These are phyloP conservation scores for Crypturellus tataupa DNA, from an alignment of 2,797 vertebrate species.

Conservation along the genomic window DNA sequence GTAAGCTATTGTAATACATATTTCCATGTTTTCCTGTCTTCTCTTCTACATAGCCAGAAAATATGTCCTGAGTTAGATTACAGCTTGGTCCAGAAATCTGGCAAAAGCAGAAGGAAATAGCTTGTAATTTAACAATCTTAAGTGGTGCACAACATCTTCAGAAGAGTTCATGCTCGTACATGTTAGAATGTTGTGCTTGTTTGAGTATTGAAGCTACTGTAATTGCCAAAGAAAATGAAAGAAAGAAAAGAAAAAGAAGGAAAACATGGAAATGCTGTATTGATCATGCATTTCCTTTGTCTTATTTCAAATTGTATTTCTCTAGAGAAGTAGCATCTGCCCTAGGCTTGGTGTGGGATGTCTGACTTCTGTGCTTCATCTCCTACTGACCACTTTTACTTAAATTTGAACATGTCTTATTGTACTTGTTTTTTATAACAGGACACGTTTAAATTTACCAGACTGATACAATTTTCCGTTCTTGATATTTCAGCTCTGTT, in stretches of 20 bases:
- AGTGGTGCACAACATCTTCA: not conserved
- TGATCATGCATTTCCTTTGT: not conserved
- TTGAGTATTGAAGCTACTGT: not conserved
- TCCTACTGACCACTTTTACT: not conserved
- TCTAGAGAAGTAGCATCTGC: not conserved
- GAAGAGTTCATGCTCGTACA: not conserved
- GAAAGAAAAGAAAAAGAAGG: accelerated
- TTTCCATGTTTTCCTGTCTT: not conserved
- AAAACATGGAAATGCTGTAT: not conserved
- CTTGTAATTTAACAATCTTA: not conserved
- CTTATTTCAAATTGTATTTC: not conserved
- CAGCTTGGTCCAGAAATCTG: not conserved
- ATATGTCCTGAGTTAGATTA: not conserved
- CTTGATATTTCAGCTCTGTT: not conserved
- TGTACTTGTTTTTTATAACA: accelerated
- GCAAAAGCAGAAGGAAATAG: not conserved
- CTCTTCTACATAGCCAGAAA: not conserved
- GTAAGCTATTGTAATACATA: not conserved
- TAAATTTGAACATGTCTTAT: not conserved
- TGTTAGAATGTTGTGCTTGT: not conserved
- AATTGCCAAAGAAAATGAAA: not conserved
- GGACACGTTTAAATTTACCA: not conserved
- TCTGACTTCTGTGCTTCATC: not conserved
- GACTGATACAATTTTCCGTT: not conserved
- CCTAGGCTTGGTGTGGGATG: too few relatives aligned